A percentile compares a stretch with the other conserved stretches of the same genome.
phyloP scores from a whole-genome alignment of 2,888 invertebrate genomes.

The Drosophila meridionalis region DNA sequence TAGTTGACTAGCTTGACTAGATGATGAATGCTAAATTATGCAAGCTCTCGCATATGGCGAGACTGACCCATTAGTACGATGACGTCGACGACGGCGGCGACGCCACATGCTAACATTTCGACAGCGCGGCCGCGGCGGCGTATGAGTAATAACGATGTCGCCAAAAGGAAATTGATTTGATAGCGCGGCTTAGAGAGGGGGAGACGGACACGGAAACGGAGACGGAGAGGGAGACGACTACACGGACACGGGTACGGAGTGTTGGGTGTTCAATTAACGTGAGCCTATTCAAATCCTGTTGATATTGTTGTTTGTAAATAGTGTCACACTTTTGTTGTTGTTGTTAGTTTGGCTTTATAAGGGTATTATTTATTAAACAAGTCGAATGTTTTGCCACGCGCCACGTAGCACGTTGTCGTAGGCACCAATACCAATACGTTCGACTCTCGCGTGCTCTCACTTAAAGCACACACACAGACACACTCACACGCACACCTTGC shows the following conservation, averaged over 20 bases:
- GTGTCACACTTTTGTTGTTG: constrained; percentile 33
- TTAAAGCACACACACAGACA: constrained; percentile 24
- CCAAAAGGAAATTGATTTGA: constrained; percentile 2
- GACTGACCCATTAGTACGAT: constrained; percentile 44
- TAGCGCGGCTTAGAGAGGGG: background rate
- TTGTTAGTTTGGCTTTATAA: constrained; percentile 54
- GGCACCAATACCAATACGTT: constrained; percentile 59
- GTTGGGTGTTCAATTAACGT: constrained; percentile 23
- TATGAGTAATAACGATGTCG: constrained; percentile 45
- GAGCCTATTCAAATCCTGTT: constrained; percentile 14
- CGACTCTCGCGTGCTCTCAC: constrained; percentile 72
- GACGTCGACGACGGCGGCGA: constrained; percentile 65
- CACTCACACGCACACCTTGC: constrained; percentile 55
- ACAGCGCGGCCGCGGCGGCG: constrained; percentile 67
- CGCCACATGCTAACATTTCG: constrained; percentile 72
- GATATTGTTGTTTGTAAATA: constrained; percentile 11
- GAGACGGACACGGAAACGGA: background rate
- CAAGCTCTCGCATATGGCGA: constrained; percentile 53
- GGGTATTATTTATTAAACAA: constrained; percentile 66
- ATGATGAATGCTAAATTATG: constrained; percentile 58
- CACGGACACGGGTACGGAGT: background rate
- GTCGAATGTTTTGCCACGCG: constrained; percentile 59
- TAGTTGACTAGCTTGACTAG: constrained; percentile 38
- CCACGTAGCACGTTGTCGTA: constrained; percentile 66
- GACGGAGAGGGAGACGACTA: background rate